Evolutionary conservation across 2,113 vertebrate genomes (phyloP), one percentile per base, ranked within the genome.

Genomic region (Oryzias woworae): DNA sequence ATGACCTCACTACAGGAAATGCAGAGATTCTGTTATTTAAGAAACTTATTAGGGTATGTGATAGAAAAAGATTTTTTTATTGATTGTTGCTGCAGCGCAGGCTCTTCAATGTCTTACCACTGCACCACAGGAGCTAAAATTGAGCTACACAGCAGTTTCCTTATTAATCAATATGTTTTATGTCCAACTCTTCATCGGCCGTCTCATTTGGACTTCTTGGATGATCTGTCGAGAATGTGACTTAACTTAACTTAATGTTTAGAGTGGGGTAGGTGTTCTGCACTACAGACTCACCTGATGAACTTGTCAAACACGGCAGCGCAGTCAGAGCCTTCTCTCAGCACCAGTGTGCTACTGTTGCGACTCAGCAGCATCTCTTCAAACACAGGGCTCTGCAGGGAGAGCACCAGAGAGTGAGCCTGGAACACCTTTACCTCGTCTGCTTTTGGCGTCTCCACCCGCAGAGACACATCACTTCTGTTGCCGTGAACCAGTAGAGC

Each of bases 361-460:
- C 91, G 92, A 76, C 90, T 91, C 51, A 51, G 84, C 83, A 98
- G 86, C 75, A 96, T 85, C 65, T 87, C 92, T 69, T 91, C 88
- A 0, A 98, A 94, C 43, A 91, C 89, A 45, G 90, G 74, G 13
- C 97, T 98, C 86, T 97, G 97, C 77, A 98, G 92, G 20, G 90
- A 85, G 26, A 98, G 93, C 57, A 98, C 90, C 90, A 98, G 87
- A 45, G 94, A 83, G 84, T 98, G 92, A 14, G 88, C 86, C 71
- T 94, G 93, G 84, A 97, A 93, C 85, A 95, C 89, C 52, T 95
- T 96, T 72, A 97, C 94, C 86, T 98, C 95, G 0, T 95, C 94
- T 0, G 93, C 92, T 43, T 86, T 82, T 0, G 73, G 72, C 0
- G 95, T 93, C 87, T 92, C 95, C 66, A 98, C 93, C 46, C 94